Evolutionary conservation across 2,797 vertebrate species (phyloP).

Genomic region (Sebastolobus alascanus): DNA sequence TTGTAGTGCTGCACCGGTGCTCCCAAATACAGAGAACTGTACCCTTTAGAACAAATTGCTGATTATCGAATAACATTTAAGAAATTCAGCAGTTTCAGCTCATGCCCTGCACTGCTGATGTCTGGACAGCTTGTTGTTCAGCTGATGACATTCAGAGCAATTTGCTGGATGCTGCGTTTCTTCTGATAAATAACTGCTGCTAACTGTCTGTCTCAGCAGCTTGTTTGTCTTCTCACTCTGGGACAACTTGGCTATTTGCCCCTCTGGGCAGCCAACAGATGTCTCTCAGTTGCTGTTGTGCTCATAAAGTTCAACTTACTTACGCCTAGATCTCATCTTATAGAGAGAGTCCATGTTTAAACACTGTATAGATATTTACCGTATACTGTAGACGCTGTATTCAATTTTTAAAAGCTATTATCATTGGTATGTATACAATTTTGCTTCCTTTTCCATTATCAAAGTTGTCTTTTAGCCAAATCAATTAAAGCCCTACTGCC

Average conservation of each 20-base stretch:
- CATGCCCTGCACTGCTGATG: neutral
- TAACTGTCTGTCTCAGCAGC: conserved; percentile 20
- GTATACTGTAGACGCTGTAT: neutral
- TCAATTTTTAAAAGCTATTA: neutral
- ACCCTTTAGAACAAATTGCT: conserved; percentile 17
- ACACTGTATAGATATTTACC: neutral
- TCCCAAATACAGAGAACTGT: conserved; percentile 1
- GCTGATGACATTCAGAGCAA: conserved; percentile 34
- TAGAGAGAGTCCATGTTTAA: neutral
- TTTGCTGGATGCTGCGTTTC: neutral
- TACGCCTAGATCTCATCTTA: neutral
- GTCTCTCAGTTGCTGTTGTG: conserved; percentile 15
- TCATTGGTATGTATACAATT: neutral
- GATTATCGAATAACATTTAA: conserved; percentile 29
- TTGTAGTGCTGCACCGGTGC: neutral
- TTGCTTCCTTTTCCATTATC: neutral
- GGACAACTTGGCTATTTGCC: conserved; percentile 12
- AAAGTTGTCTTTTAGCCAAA: neutral
- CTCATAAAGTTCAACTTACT: neutral
- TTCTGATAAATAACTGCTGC: conserved; percentile 28
- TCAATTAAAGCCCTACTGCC: neutral
- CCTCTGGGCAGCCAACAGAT: conserved; percentile 33
- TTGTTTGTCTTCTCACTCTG: conserved; percentile 26
- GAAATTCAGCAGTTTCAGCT: conserved; percentile 16
- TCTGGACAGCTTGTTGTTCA: conserved; percentile 27